Conservation (phyloP, 2,888 invertebrate species). For the Frankliniella fusca region DNA sequence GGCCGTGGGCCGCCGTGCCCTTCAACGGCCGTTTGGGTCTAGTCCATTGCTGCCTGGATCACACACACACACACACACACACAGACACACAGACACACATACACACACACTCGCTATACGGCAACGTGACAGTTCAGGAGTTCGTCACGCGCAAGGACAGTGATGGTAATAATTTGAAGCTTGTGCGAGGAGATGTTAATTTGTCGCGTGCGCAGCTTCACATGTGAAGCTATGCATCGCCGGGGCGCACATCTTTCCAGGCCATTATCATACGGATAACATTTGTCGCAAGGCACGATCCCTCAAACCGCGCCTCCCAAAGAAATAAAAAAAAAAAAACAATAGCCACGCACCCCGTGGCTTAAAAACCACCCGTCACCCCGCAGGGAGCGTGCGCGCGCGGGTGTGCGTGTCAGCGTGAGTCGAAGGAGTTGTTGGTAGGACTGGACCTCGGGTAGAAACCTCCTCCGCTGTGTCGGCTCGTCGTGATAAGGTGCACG, state of each 20-base stretch:
- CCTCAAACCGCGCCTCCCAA: too few species aligned
- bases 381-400: not conserved
- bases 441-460: not conserved
- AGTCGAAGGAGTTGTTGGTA: not conserved
- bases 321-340: not conserved
- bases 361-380: constrained; percentile 8
- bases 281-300: not conserved
- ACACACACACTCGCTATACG: too few species aligned
- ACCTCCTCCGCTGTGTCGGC: not conserved
- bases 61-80: too few species aligned
- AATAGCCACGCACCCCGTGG: constrained; percentile 2
- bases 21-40: too few species aligned
- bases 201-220: not conserved
- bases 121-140: too few species aligned
- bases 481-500: not conserved
- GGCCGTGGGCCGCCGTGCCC: too few species aligned
- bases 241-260: not conserved
- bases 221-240: not conserved
- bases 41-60: too few species aligned
- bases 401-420: not conserved
- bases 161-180: not conserved
- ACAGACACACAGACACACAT: too few species aligned
- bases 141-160: too few species aligned
- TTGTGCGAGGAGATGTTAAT: not conserved
- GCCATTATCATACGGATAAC: constrained; percentile 18